These are phyloP conservation scores for Proisotoma minuta DNA, from an alignment of 2,888 invertebrate genomes.

Conservation along the genomic window DNA sequence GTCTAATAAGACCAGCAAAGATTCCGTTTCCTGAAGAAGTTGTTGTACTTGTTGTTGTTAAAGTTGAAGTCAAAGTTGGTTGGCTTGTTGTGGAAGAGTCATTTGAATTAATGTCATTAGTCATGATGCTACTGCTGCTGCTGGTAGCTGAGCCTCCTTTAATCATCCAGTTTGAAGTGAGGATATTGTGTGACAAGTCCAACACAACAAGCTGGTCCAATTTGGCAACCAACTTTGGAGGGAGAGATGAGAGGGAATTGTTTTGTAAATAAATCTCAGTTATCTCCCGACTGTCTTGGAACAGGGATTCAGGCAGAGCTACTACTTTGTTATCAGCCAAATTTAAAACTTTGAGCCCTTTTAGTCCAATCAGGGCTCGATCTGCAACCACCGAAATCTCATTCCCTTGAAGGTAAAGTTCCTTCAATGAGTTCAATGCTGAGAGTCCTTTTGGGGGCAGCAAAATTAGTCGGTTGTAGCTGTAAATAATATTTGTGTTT, in stretches of 20 bases:
- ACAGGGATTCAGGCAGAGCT: conserved; percentile 77
- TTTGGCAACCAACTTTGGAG: conserved; percentile 79
- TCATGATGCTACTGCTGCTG: background rate
- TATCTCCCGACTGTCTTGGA: conserved; percentile 71
- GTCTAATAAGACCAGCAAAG: conserved; percentile 79
- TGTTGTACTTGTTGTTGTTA: conserved; percentile 3
- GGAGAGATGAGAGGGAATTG: conserved; percentile 80
- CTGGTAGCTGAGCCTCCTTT: conserved; percentile 56
- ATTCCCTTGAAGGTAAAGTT: conserved; percentile 79
- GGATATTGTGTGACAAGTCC: conserved; percentile 78
- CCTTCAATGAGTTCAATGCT: conserved; percentile 68
- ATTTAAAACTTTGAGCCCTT: conserved; percentile 77
- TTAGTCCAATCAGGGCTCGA: conserved; percentile 72
- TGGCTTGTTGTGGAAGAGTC: background rate
- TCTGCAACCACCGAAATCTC: conserved; percentile 84
- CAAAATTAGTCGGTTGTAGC: conserved; percentile 76
- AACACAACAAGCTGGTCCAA: conserved; percentile 73
- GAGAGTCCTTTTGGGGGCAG: conserved; percentile 79
- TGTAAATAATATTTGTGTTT: no score
- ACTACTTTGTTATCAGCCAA: conserved; percentile 85
- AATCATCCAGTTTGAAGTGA: conserved; percentile 78
- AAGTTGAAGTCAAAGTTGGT: conserved; percentile 3
- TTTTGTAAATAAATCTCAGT: conserved; percentile 86
- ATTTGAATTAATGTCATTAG: conserved; percentile 7
- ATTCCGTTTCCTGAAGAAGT: conserved; percentile 53